Evolutionary conservation across 2,797 vertebrate genomes (phyloP).

Genomic region (Myotis vivesi): DNA sequence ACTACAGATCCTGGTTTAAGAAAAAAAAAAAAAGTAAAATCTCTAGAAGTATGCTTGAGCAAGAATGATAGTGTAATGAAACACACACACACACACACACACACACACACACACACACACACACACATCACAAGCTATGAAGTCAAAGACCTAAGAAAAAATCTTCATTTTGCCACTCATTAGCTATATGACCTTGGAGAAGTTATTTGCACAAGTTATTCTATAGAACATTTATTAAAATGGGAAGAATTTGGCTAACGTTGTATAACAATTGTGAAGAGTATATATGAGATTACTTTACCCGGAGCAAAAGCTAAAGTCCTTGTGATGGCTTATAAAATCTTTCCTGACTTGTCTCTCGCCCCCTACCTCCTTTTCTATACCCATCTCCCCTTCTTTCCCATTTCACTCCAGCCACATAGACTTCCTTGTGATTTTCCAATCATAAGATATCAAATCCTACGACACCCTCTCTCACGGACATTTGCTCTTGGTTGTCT

Average conservation of each 20-base stretch:
- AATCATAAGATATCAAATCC: neutral
- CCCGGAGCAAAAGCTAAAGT: neutral
- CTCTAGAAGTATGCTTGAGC: neutral
- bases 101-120: neutral
- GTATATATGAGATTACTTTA: neutral
- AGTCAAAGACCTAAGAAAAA: neutral
- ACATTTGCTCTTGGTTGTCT: neutral
- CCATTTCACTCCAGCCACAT: neutral
- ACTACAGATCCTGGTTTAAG: neutral
- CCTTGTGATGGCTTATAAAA: neutral
- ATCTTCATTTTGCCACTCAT: neutral
- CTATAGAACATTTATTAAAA: slow-evolving; percentile 10
- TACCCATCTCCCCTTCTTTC: neutral
- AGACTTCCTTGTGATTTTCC: neutral
- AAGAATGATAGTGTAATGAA: neutral
- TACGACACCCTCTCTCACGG: neutral
- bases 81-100: neutral
- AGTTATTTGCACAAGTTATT: neutral
- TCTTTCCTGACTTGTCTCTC: neutral
- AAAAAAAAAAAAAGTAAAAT: neutral
- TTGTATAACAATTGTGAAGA: neutral
- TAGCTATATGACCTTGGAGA: neutral
- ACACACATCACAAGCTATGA: neutral
- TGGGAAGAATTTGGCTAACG: neutral
- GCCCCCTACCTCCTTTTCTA: neutral